These are phyloP conservation scores for Phenganax stokvisi DNA, from an alignment of 92 coral and sea anemone genomes.

Conservation along the genomic window DNA sequence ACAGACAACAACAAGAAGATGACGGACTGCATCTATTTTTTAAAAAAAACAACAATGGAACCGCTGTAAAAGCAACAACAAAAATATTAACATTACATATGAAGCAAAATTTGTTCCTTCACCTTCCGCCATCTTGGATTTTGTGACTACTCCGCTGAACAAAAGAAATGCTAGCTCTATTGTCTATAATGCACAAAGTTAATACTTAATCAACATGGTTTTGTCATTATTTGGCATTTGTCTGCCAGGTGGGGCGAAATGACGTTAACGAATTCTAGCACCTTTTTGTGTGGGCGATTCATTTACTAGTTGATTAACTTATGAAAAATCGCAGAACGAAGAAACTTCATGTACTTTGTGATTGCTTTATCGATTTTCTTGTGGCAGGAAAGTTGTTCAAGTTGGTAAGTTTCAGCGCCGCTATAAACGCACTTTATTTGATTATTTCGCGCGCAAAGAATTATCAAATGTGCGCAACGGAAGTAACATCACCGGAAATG, in stretches of 20 bases:
- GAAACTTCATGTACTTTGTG: too few relatives aligned
- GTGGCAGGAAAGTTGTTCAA: too few relatives aligned
- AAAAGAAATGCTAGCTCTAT: background rate
- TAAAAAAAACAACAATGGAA: background rate
- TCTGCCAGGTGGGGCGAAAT: too few relatives aligned
- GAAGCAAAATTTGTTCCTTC: background rate
- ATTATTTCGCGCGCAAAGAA: background rate
- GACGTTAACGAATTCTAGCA: too few relatives aligned
- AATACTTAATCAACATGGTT: too few relatives aligned
- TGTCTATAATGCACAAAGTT: background rate
- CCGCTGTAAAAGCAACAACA: background rate
- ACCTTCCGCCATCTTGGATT: slow-evolving; percentile 91
- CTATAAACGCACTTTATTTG: too few relatives aligned
- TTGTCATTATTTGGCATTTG: too few relatives aligned
- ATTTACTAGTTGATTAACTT: too few relatives aligned
- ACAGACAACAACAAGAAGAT: slow-evolving; percentile 70
- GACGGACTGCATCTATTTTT: slow-evolving; percentile 57
- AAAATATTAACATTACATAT: background rate
- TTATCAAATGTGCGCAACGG: background rate
- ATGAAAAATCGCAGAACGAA: too few relatives aligned
- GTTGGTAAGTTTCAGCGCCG: too few relatives aligned
- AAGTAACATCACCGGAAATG: background rate
- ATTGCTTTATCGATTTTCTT: too few relatives aligned
- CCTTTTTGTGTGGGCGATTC: too few relatives aligned
- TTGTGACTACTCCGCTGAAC: slow-evolving; percentile 24